phyloP scores from a whole-genome alignment of 2,888 invertebrate species.

The Selenia dentaria region DNA sequence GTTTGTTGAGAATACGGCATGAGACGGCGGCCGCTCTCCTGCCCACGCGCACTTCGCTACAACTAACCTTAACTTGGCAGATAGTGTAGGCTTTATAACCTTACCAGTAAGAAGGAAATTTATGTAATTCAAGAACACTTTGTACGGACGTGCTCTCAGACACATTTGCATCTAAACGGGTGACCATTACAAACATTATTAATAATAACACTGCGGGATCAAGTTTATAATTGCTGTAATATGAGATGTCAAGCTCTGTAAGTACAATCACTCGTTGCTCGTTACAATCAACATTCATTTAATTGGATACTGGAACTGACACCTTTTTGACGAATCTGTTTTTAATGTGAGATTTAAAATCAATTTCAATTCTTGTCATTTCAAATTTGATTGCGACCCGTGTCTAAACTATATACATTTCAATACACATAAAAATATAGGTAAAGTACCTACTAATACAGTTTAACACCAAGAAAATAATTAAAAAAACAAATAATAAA shows the following conservation, averaged over 20 bases:
- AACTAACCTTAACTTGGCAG: conserved; percentile 29
- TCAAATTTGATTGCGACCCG: too few relatives aligned
- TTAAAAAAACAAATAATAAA: too few relatives aligned
- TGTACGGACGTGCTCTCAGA: conserved; percentile 31
- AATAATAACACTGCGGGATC: conserved; percentile 22
- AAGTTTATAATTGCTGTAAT: conserved; percentile 28
- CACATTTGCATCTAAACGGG: conserved; percentile 46
- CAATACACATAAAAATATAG: too few relatives aligned
- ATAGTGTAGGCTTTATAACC: conserved; percentile 14
- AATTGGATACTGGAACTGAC: too few relatives aligned
- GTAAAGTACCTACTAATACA: too few relatives aligned
- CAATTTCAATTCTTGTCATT: too few relatives aligned
- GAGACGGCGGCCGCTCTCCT: conserved; percentile 39
- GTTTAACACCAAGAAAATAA: too few relatives aligned
- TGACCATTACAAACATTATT: conserved; percentile 39
- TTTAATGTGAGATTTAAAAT: too few relatives aligned
- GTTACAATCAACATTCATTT: too few relatives aligned
- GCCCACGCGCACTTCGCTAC: conserved; percentile 40
- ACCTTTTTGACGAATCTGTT: too few relatives aligned
- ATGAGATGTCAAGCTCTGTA: not conserved
- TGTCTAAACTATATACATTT: too few relatives aligned
- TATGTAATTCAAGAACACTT: conserved; percentile 5
- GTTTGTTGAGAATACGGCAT: conserved; percentile 27
- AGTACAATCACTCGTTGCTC: not conserved
- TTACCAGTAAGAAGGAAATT: conserved; percentile 23